Evolutionary conservation across 2,888 invertebrate species (phyloP), one percentile per base, ranked within the genome.

Genomic region (Tachystola acroxantha): DNA sequence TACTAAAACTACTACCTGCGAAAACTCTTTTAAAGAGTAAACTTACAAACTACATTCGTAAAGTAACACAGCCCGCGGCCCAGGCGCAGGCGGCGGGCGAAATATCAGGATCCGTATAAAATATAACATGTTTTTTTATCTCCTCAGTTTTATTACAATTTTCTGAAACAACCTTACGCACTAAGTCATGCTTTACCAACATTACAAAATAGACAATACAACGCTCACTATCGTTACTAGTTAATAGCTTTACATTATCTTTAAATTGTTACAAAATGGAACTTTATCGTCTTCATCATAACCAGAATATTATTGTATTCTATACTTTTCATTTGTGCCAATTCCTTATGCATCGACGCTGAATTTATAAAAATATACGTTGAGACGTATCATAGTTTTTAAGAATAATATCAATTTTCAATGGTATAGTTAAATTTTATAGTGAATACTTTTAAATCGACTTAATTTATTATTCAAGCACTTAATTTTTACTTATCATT

Each of bases 11-110:
- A 85, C 85, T 85, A 80, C 81, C 81, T 85, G 80, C 80, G 74
- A 80, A 82, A 75, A 79, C 87, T 85, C 87, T 88, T 88, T 86
- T 73, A 71, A 85, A 87, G 87, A 87, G 87, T 65, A 69, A 73
- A 79, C 86, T 86, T 87, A 87, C 70, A 59, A 42, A 53, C 81
- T 85, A 85, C 44, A 48, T 75, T 81, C 82, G 82, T 84, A 79
- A 79, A 80, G 61, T 84, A 85, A 85, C 77, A 76, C 73, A 62
- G 53, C 66, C 64, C 70, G 65, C 50, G n/a, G n/a, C 61, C 6
- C 16, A 16, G 44, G 43, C 45, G 36, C 40, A 40, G 43, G 47
- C 48, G 53, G 42, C 64, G 63, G 63, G 57, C 63, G 52, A 66
- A 68, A 75, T 77, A 73, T 79, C 72, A 67, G 71, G 64, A 71